A percentile compares a stretch with the other conserved stretches of the same genome.
These are phyloP conservation scores for Cistogaster globosa DNA, from an alignment of 2,888 invertebrate genomes.

Conservation along the genomic window DNA sequence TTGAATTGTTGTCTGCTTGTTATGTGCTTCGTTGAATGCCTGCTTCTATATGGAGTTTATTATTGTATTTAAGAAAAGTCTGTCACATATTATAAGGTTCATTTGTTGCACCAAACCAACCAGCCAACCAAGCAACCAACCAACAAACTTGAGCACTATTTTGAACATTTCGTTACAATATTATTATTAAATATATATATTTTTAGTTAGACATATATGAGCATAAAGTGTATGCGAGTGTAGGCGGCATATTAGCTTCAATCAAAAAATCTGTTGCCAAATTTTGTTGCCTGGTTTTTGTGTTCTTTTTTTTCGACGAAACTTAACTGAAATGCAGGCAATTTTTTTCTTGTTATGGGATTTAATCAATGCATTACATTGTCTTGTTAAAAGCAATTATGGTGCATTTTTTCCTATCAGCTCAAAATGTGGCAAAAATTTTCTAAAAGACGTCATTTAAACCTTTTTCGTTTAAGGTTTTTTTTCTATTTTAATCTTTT, in stretches of 20 bases:
- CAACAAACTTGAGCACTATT: constrained; percentile 29
- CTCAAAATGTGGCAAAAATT: constrained; percentile 68
- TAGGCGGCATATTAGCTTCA: constrained; percentile 74
- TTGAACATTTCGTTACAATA: constrained; percentile 13
- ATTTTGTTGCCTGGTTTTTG: constrained; percentile 52
- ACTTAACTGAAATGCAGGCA: constrained; percentile 36
- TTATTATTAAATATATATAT: constrained; percentile 24
- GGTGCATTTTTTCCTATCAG: constrained; percentile 58
- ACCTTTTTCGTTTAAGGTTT: constrained; percentile 63
- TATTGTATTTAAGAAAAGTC: constrained; percentile 65
- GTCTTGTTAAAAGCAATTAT: constrained; percentile 70
- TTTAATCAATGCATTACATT: constrained; percentile 70
- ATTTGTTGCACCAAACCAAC: constrained; percentile 51
- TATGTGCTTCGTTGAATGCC: constrained; percentile 51
- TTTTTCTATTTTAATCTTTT: constrained; percentile 31
- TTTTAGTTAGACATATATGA: constrained; percentile 41
- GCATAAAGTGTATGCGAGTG: constrained; percentile 63
- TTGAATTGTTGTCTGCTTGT: constrained; percentile 64
- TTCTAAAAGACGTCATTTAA: constrained; percentile 70
- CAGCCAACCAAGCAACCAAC: no score
- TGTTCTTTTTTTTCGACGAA: neutral
- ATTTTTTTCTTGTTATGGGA: constrained; percentile 52
- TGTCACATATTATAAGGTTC: constrained; percentile 69
- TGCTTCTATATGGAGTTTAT: constrained; percentile 51
- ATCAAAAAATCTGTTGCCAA: constrained; percentile 72